Base-by-base conservation (phyloP, 2,888 invertebrate species). In the Lepidochitona cinerea region DNA sequence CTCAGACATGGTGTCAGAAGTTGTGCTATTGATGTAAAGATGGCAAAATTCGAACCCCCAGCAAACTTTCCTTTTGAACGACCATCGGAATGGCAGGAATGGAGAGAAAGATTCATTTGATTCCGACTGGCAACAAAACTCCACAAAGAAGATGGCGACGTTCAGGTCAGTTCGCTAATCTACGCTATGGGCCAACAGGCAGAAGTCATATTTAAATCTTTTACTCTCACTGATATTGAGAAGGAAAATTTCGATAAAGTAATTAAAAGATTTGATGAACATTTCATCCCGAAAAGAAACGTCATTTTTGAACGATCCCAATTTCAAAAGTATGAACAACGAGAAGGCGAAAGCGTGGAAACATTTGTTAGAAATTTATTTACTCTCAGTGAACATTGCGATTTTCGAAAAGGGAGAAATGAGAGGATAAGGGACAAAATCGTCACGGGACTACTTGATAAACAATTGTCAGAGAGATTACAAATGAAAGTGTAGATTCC, bases 121-220 rank as follows among this genome's bases (percentile, higher is more conserved):
- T 79, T 66, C 41, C 41, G 76, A 29, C 68, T 69, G 5, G 81
- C 79, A 9, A 73, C 79, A 35, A 76, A 79, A 70, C 69, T 77
- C 4, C 29, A 71, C 53, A 71, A 74, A 29, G 77, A 80, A 0
- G 76, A 74, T 14, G 73, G 65, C 12, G 70, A 72, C 7, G 53
- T 72, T 18, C 72, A 72, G 14, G 68, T 72, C 18, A 49, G 52
- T 37, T 29, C 72, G 23, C 68, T 72, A 3, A 72, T 72, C n/a
- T 72, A 70, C 32, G 41, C 68, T 14, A 72, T 72, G 72, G 72
- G 72, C 6, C 7, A 12, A 18, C 72, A 72, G 33, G 69, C 72
- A 36, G 68, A 72, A 69, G 18, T 26, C 7, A 52, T 72, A 12
- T 72, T 32, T 35, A 41, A 29, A 23, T 69, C 72, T 18, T 68